A percentile compares a stretch with the other conserved stretches of the same genome.
Conservation (phyloP, 2,797 vertebrate genomes). For the Spondyliosoma cantharus region DNA sequence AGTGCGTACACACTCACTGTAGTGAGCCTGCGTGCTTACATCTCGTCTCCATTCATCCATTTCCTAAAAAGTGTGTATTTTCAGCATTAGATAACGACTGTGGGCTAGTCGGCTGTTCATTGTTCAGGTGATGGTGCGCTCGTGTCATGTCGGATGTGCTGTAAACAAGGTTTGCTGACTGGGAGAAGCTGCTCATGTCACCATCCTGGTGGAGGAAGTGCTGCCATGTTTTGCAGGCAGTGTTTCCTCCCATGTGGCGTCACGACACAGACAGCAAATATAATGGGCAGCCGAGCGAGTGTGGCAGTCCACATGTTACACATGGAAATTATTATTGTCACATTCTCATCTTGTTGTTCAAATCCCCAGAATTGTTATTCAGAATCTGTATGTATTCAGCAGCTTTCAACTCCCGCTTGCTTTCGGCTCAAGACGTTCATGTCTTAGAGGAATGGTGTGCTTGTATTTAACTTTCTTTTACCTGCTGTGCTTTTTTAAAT, state of each 20-base stretch:
- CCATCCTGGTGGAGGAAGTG: constrained; percentile 5
- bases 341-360: not conserved
- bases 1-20: constrained; percentile 18
- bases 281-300: constrained; percentile 24
- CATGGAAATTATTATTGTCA: constrained; percentile 24
- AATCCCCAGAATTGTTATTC: too few relatives aligned
- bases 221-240: constrained; percentile 13
- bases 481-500: too few relatives aligned
- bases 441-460: too few relatives aligned
- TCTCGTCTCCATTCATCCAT: constrained; percentile 28
- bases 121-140: constrained; percentile 19
- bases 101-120: constrained; percentile 3
- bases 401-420: too few relatives aligned
- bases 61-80: constrained; percentile 18
- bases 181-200: constrained; percentile 23
- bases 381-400: too few relatives aligned
- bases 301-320: constrained; percentile 34
- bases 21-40: constrained; percentile 16
- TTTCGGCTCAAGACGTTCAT: too few relatives aligned
- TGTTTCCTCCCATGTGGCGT: constrained; percentile 27
- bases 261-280: constrained; percentile 38
- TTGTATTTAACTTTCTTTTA: too few relatives aligned
- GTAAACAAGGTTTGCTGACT: constrained; percentile 28
- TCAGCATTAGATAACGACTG: not conserved
- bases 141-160: constrained; percentile 39